Evolutionary conservation across 2,888 invertebrate species (phyloP).

Genomic region (Hirtodrosophila trivittata): DNA sequence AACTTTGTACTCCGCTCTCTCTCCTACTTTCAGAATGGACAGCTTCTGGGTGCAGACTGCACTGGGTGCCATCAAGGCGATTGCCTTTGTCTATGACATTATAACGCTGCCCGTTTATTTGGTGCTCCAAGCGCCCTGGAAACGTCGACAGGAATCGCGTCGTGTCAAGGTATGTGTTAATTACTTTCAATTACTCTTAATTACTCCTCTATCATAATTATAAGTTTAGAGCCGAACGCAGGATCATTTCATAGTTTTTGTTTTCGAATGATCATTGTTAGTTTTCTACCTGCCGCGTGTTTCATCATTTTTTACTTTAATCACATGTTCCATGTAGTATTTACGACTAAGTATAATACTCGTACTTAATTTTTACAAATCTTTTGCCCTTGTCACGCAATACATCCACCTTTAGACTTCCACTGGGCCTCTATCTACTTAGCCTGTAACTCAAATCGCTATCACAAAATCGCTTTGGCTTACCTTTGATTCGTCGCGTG

Average conservation of each 20-base stretch:
- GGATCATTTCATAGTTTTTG: no score
- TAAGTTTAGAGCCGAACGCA: no score
- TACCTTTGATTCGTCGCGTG: conserved; percentile 41
- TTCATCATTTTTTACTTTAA: conserved; percentile 4
- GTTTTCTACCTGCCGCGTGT: no score
- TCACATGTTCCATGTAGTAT: conserved; percentile 12
- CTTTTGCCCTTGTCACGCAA: conserved; percentile 25
- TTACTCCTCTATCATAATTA: no score
- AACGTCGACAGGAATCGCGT: conserved; percentile 89
- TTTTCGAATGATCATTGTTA: no score
- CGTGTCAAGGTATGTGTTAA: conserved; percentile 90
- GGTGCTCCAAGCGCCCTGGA: conserved; percentile 94
- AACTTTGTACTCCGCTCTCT: conserved; percentile 6
- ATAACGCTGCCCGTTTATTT: conserved; percentile 96
- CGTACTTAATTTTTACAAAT: no score
- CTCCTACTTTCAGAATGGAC: conserved; percentile 85
- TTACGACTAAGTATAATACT: neutral
- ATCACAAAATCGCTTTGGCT: neutral
- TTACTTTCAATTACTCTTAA: no score
- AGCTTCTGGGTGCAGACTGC: conserved; percentile 89
- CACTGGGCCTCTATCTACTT: conserved; percentile 8
- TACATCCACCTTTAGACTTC: conserved; percentile 21
- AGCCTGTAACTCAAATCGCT: conserved; percentile 2
- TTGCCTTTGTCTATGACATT: conserved; percentile 94
- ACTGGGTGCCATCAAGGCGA: conserved; percentile 90